Evolutionary conservation across 2,888 invertebrate species (phyloP), one percentile per base, ranked within the genome.

Genomic region (Phaedon cochleariae): DNA sequence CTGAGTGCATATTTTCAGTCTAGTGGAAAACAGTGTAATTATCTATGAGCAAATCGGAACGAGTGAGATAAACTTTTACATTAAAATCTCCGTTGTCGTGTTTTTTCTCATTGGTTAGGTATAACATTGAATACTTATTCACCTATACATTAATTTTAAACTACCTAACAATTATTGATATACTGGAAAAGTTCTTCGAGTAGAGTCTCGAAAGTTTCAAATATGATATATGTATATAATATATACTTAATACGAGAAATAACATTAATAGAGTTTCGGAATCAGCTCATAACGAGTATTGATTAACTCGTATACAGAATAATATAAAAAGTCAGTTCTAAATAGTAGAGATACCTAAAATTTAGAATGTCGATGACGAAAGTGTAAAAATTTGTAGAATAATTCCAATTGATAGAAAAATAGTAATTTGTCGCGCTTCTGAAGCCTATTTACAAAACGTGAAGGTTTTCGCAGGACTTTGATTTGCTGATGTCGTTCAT

Each of bases 401-500:
- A 62, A 54, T 66, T n/a, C 62, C 49, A 59, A 62, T 59, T 41
- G 12, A 59, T 66, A 66, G 66, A 66, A 66, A 66, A 66, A 66
- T 66, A 66, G 54, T 54, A 45, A 55, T 66, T 59, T 59, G 31
- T 37, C 10, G 31, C 49, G 18, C 49, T 21, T 37, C 20, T 20
- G 21, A 21, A 59, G 53, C 21, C 22, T 58, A 64, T 73, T 85
- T 87, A 94, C 74, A 94, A 87, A 71, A 94, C 93, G 81, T 94
- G 93, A 67, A 94, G 85, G 83, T 94, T 94, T 83, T 94, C 94
- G 84, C 94, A 94, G 67, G 93, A 93, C 82, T 94, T 94, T 10
- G 93, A 93, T 84, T 94, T 94, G 66, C 90, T 90, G 76, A 91
- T 91, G 82, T 95, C 93, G 79, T 92, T 93, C 81, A 93, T 88